Conservation (phyloP, 2,888 invertebrate genomes). For the Protula sp. region DNA sequence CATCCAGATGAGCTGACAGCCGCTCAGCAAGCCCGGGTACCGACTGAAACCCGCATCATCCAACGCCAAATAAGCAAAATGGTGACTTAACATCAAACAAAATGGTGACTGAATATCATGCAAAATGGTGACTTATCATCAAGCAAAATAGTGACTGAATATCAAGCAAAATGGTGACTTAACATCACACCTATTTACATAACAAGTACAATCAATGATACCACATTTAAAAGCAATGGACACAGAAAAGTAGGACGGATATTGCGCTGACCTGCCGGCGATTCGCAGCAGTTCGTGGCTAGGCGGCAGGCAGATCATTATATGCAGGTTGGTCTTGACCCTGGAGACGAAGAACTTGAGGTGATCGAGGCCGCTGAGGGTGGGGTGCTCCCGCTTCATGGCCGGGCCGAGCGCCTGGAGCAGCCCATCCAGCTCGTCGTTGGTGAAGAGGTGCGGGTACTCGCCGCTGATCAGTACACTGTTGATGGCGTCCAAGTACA, state of each 20-base stretch:
- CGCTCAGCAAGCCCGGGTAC: conserved; percentile 50
- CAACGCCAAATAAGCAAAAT: no score
- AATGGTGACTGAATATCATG: no score
- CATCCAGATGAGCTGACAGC: conserved; percentile 51
- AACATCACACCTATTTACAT: no score
- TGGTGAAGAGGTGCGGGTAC: conserved; percentile 52
- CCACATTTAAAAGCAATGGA: no score
- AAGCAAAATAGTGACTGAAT: no score
- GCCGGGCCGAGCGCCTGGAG: conserved; percentile 30
- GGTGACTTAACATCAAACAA: no score
- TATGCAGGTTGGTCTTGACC: conserved; percentile 50
- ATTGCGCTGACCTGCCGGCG: conserved; percentile 31
- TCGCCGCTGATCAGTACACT: conserved; percentile 51
- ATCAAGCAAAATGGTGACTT: no score
- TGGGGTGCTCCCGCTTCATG: conserved; percentile 37
- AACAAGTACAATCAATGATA: no score
- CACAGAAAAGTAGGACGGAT: no score
- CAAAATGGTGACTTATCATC: no score
- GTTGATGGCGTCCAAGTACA: conserved; percentile 52
- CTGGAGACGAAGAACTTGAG: conserved; percentile 52
- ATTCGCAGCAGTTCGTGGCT: conserved; percentile 39
- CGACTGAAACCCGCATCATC: conserved; percentile 36
- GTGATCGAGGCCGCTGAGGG: conserved; percentile 39
- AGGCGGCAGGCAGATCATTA: conserved; percentile 49
- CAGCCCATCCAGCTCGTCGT: conserved; percentile 53